Conservation (phyloP, 2,113 vertebrate species). For the Pterophyllum scalare region DNA sequence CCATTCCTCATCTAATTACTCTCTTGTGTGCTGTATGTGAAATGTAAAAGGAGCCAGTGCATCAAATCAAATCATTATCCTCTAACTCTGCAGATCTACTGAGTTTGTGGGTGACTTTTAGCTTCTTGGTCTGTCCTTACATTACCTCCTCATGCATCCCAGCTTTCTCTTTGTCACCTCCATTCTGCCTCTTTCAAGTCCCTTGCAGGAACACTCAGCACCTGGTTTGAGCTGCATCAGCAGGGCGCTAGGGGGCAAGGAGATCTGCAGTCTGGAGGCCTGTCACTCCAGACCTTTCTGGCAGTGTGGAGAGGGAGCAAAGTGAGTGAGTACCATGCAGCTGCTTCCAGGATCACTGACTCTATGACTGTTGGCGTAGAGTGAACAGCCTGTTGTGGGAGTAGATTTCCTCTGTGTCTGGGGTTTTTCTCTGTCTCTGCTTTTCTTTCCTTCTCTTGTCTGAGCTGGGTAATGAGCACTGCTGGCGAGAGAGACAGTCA, state of each 20-base stretch:
- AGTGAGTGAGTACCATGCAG: slow-evolving; percentile 11
- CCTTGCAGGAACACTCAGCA: slow-evolving; percentile 12
- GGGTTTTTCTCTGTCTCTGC: slow-evolving; percentile 38
- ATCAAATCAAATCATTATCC: slow-evolving; percentile 6
- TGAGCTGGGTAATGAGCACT: slow-evolving; percentile 51
- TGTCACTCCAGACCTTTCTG: slow-evolving; percentile 47
- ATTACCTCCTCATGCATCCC: neutral
- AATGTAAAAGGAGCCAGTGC: neutral
- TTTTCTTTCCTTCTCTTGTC: slow-evolving; percentile 40
- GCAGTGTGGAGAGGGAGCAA: slow-evolving; percentile 2
- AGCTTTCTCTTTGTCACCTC: neutral
- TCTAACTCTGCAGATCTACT: neutral
- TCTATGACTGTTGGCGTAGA: slow-evolving; percentile 50
- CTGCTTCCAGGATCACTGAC: slow-evolving; percentile 60
- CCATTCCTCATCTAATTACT: neutral
- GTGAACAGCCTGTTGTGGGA: slow-evolving; percentile 52
- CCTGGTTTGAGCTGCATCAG: slow-evolving; percentile 17
- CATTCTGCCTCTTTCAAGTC: slow-evolving; percentile 10
- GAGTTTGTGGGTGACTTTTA: neutral
- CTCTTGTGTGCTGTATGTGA: neutral
- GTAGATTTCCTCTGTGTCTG: slow-evolving; percentile 54
- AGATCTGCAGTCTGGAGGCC: slow-evolving; percentile 30
- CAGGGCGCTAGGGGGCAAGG: neutral
- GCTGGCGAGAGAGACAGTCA: slow-evolving; percentile 27
- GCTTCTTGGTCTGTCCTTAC: neutral